Evolutionary conservation across 2,888 invertebrate genomes (phyloP).

Genomic region (Microdon myrmicae): DNA sequence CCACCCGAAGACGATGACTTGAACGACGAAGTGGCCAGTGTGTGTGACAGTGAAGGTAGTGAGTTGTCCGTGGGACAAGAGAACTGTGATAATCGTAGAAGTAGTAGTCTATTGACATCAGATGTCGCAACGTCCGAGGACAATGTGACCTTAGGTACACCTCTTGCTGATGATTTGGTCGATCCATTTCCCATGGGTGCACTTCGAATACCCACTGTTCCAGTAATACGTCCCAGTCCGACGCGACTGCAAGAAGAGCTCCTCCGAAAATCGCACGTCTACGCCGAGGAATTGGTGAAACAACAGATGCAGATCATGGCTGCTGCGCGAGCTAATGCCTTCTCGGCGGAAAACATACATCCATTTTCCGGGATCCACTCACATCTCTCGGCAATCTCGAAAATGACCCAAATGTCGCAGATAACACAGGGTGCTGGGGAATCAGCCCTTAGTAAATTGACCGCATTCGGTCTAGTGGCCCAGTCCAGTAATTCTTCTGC

Average conservation of each 20-base stretch:
- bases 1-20: conserved; percentile 50
- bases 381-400: conserved; percentile 75
- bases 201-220: conserved; percentile 54
- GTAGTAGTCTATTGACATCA: conserved; percentile 37
- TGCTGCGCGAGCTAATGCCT: conserved; percentile 64
- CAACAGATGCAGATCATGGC: conserved; percentile 68
- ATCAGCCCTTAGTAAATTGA: conserved; percentile 59
- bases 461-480: conserved; percentile 60
- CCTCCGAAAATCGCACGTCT: conserved; percentile 65
- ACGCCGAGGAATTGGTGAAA: conserved; percentile 67
- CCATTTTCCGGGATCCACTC: conserved; percentile 72
- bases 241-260: conserved; percentile 66
- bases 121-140: conserved; percentile 36
- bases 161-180: conserved; percentile 16
- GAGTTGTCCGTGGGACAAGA: conserved; percentile 86
- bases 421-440: conserved; percentile 40
- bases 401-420: conserved; percentile 67
- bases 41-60: conserved; percentile 78
- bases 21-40: conserved; percentile 70
- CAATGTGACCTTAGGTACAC: conserved; percentile 12
- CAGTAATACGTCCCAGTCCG: conserved; percentile 56
- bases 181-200: conserved; percentile 57
- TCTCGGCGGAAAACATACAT: conserved; percentile 55
- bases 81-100: conserved; percentile 53
- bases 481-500: conserved; percentile 32